Evolutionary conservation across 2,113 vertebrate species (phyloP).

Genomic region (Sebastes fasciatus): DNA sequence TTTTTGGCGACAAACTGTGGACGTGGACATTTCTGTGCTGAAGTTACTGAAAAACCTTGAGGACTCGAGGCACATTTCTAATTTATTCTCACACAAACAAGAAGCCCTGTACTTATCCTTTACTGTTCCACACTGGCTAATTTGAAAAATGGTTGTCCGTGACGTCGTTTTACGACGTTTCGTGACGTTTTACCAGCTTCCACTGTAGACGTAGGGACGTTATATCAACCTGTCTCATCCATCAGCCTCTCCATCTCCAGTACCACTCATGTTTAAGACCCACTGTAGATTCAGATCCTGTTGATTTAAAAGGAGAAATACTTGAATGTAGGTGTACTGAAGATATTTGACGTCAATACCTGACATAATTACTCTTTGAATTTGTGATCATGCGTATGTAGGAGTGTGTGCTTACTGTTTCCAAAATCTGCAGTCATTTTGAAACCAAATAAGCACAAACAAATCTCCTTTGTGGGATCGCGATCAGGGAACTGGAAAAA

Average conservation of each 20-base stretch:
- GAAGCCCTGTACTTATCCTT: slow-evolving; percentile 48
- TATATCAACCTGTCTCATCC: slow-evolving; percentile 27
- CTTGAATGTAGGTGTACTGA: slow-evolving; percentile 66
- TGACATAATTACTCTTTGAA: slow-evolving; percentile 12
- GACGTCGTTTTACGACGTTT: slow-evolving; percentile 16
- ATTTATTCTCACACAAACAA: slow-evolving; percentile 61
- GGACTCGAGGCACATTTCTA: slow-evolving; percentile 66
- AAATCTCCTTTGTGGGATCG: slow-evolving; percentile 59
- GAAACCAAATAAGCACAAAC: slow-evolving; percentile 77
- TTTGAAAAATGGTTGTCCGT: slow-evolving; percentile 42
- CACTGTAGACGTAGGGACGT: slow-evolving; percentile 42
- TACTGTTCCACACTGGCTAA: slow-evolving; percentile 60
- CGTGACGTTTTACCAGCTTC: slow-evolving; percentile 53
- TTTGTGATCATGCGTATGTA: slow-evolving; percentile 41
- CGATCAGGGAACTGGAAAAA: slow-evolving; percentile 74
- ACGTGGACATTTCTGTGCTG: slow-evolving; percentile 60
- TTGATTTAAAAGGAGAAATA: slow-evolving; percentile 40
- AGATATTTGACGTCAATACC: slow-evolving; percentile 26
- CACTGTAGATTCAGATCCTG: slow-evolving; percentile 50
- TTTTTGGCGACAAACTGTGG: slow-evolving; percentile 63
- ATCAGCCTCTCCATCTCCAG: slow-evolving; percentile 41
- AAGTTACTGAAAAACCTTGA: slow-evolving; percentile 69
- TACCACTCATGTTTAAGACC: slow-evolving; percentile 24
- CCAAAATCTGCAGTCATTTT: slow-evolving; percentile 52
- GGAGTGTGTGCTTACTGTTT: slow-evolving; percentile 58